Conservation (phyloP, 2,888 invertebrate species). For the Tetramorium bicarinatum region DNA sequence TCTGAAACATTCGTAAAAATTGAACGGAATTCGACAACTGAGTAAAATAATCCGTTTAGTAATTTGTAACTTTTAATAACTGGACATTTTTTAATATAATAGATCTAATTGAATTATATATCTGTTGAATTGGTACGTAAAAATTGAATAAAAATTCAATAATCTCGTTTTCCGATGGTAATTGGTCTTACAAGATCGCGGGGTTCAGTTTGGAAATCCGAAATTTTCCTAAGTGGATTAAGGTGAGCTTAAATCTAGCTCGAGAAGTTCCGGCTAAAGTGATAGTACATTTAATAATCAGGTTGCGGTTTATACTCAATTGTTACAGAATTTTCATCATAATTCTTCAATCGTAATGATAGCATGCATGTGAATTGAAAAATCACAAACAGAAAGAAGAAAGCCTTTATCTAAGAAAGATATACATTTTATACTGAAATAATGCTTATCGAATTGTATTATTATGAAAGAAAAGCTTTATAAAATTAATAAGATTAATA, state of each 20-base stretch:
- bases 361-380: neutral
- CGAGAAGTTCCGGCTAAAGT: conserved; percentile 30
- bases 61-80: neutral
- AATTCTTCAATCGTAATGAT: neutral
- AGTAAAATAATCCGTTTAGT: neutral
- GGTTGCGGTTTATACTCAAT: conserved; percentile 30
- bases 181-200: conserved; percentile 12
- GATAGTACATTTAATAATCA: conserved; percentile 50
- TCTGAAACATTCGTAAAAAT: neutral
- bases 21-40: neutral
- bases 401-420: neutral
- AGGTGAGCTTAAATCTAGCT: conserved; percentile 48
- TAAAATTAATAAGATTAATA: too few species aligned
- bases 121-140: neutral
- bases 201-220: conserved; percentile 4
- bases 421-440: neutral
- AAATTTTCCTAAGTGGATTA: conserved; percentile 42
- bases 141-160: neutral
- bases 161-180: conserved; percentile 1
- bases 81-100: neutral
- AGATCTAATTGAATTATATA: neutral
- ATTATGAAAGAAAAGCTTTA: neutral
- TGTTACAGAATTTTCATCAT: conserved; percentile 20
- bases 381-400: neutral
- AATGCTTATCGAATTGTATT: neutral